phyloP scores from a whole-genome alignment of 1,140 invertebrate species.

The Drosophila watanabei region DNA sequence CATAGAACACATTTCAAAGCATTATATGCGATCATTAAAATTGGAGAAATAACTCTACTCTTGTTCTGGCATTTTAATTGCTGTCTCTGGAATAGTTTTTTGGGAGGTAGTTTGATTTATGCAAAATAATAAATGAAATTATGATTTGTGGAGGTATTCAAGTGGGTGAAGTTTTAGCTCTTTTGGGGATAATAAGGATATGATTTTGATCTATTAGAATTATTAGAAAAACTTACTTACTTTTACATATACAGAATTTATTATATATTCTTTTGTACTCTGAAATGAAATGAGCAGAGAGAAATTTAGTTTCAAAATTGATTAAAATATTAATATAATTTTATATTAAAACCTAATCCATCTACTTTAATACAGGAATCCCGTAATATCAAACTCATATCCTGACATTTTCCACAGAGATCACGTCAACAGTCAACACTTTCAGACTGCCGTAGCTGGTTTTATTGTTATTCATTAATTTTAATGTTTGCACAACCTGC shows the following conservation, averaged over 20 bases:
- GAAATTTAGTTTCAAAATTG: too few species aligned
- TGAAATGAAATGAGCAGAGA: not conserved
- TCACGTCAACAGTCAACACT: conserved; percentile 48
- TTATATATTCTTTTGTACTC: not conserved
- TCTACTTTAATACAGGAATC: not conserved
- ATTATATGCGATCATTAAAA: conserved; percentile 61
- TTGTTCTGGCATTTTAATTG: conserved; percentile 52
- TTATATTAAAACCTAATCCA: not conserved
- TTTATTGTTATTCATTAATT: conserved; percentile 83
- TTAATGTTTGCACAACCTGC: conserved; percentile 80
- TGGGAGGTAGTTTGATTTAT: not conserved
- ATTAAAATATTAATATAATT: not conserved
- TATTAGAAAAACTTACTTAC: not conserved
- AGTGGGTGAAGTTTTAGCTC: not conserved
- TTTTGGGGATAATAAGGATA: not conserved
- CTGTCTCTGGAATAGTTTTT: conserved; percentile 42
- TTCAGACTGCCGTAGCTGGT: conserved; percentile 33
- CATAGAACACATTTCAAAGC: conserved; percentile 38
- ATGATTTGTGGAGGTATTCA: conserved; percentile 5
- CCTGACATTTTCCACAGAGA: conserved; percentile 12
- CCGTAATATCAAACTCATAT: conserved; percentile 2
- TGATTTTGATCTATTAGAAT: not conserved
- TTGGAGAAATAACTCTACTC: conserved; percentile 50
- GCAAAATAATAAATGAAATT: not conserved
- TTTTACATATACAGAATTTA: not conserved